Evolutionary conservation across 1,140 invertebrate species (phyloP), one percentile per base, ranked within the genome.

Genomic region (Caenorhabditis latens): DNA sequence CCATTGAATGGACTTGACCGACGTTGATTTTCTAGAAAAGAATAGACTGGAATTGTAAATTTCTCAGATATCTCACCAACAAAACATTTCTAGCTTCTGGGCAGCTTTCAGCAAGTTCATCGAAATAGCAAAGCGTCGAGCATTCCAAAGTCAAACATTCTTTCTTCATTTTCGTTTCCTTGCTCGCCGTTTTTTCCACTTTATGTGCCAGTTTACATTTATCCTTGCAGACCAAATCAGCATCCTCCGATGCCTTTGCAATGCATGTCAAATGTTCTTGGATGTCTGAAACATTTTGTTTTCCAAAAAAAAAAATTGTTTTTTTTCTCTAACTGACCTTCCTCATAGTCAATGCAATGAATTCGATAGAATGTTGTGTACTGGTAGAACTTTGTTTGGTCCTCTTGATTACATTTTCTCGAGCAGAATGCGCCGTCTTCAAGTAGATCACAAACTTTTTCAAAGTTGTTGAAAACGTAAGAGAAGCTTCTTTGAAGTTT

Each of bases 321-420:
- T 32, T 32, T 32, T 32, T 32, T 32, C 32, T 32, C 32, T 32
- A 32, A 9, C 24, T 3, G 16, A 91, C 90, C 90, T 82, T 91
- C 90, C 82, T 91, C 90, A 58, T 92, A 87, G 43, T 91, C 90
- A 63, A 91, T 86, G 84, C 90, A 91, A 85, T 91, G 90, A 58
- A 91, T 88, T 61, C 90, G 86, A 87, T 91, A 91, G 84, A 91
- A 91, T 14, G 90, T 91, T 9, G 90, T 90, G 75, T 88, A 92
- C 83, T 92, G 90, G 83, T 91, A 89, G 89, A 91, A 91, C 43
- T 84, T 85, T 13, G 83, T 21, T 40, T 88, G 86, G 82, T 91
- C 90, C 40, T 90, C 86, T 9, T 85, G 50, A 19, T 57, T 82
- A 57, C 90, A 91, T 67, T 89, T 87, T 75, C 89, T 83, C 9